These are phyloP conservation scores for Lamproptera curius DNA, from an alignment of 2,888 invertebrate species.

Conservation along the genomic window DNA sequence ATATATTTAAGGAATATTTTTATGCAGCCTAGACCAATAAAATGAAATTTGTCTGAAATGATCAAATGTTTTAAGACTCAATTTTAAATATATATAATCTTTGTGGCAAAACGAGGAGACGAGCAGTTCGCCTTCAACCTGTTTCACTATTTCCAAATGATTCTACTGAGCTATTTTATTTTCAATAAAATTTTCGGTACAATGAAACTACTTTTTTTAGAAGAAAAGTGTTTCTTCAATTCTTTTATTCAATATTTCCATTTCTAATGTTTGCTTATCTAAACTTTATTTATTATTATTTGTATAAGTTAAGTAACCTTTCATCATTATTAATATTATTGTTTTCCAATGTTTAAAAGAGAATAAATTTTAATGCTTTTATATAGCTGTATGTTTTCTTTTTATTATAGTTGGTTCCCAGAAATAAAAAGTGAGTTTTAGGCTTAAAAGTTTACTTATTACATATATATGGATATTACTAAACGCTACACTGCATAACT, in stretches of 20 bases:
- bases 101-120: not conserved
- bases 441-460: no score
- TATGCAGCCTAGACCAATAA: constrained; percentile 13
- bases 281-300: constrained; percentile 17
- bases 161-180: constrained; percentile 31
- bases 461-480: no score
- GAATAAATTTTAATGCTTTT: constrained; percentile 19
- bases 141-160: constrained; percentile 22
- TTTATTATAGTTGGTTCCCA: no score
- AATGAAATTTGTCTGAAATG: constrained; percentile 9
- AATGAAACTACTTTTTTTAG: constrained; percentile 52
- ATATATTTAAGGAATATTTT: constrained; percentile 32
- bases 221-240: constrained; percentile 53
- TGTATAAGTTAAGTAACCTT: constrained; percentile 21
- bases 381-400: no score
- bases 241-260: constrained; percentile 30
- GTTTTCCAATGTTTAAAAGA: constrained; percentile 17
- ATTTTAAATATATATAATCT: constrained; percentile 9
- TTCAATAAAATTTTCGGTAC: constrained; percentile 27
- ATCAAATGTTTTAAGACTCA: constrained; percentile 10
- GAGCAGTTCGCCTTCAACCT: constrained; percentile 21
- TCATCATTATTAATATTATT: constrained; percentile 14
- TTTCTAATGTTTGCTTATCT: constrained; percentile 21
- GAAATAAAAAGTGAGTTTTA: no score
- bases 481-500: no score